Evolutionary conservation across 2,113 vertebrate species (phyloP).

Genomic region (Burhinus oedicnemus): DNA sequence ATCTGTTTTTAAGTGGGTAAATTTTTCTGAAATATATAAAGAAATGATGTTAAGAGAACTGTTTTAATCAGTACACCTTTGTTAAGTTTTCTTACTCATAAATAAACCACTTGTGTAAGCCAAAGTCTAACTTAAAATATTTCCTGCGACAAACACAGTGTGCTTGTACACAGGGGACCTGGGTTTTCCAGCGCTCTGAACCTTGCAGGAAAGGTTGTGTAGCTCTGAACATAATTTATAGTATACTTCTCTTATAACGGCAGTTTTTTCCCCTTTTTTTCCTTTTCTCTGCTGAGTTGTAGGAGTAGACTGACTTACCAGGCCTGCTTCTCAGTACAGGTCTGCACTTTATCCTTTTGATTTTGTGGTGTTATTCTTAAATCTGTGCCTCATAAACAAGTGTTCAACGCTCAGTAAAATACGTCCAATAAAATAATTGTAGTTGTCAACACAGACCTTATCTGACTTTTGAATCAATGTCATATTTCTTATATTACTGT

Average conservation of each 20-base stretch:
- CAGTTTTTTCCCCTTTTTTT: neutral
- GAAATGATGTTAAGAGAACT: conserved; percentile 7
- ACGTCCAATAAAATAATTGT: conserved; percentile 63
- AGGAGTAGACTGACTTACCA: conserved; percentile 39
- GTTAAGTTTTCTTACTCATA: conserved; percentile 33
- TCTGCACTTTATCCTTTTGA: conserved; percentile 57
- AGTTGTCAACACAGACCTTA: conserved; percentile 39
- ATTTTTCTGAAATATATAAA: neutral
- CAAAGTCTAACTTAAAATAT: conserved; percentile 15
- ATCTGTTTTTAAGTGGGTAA: neutral
- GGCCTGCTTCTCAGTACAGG: conserved; percentile 21
- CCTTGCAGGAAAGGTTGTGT: neutral
- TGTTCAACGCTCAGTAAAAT: conserved; percentile 49
- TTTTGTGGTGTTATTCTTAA: conserved; percentile 53
- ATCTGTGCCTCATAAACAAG: conserved; percentile 37
- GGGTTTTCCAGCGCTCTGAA: neutral
- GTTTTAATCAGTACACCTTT: conserved; percentile 2
- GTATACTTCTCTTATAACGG: conserved; percentile 22
- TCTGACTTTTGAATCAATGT: conserved; percentile 31
- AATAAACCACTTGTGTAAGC: conserved; percentile 39
- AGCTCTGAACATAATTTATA: neutral
- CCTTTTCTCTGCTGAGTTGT: neutral
- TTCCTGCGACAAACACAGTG: neutral
- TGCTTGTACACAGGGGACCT: neutral
- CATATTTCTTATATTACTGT: neutral